Percentiles rank a stretch among this genome's conserved stretches.
Evolutionary conservation across 2,888 invertebrate species (phyloP).

Genomic region (Calliscelio sp.): DNA sequence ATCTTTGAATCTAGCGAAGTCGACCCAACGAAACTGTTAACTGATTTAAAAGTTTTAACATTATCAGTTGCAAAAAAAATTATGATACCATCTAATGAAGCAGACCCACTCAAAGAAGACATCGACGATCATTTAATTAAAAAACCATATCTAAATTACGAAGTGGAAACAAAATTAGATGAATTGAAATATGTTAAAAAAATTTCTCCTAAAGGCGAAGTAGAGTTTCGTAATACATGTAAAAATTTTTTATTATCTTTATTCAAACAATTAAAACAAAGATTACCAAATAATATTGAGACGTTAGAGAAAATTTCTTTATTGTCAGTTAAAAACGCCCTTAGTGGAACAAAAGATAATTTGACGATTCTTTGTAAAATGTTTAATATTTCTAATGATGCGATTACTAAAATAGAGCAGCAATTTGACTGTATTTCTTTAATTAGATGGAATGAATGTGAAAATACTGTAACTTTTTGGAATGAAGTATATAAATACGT

Average conservation of each 20-base stretch:
- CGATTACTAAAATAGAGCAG: slow-evolving; percentile 24
- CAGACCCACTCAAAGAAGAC: slow-evolving; percentile 1
- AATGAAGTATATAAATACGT: slow-evolving; percentile 23
- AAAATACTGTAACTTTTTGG: slow-evolving; percentile 58
- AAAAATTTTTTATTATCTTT: slow-evolving; percentile 4
- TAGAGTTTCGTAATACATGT: neutral
- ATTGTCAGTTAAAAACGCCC: neutral
- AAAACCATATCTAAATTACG: slow-evolving; percentile 17
- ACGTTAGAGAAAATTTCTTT: slow-evolving; percentile 2
- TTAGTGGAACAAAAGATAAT: neutral
- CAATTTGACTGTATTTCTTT: slow-evolving; percentile 10
- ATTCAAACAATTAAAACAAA: slow-evolving; percentile 9
- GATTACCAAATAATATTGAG: slow-evolving; percentile 1
- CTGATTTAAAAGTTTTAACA: slow-evolving; percentile 34
- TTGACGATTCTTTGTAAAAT: neutral
- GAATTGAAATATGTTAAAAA: neutral
- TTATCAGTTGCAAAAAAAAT: slow-evolving; percentile 15
- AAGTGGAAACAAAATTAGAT: slow-evolving; percentile 8
- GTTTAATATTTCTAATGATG: neutral
- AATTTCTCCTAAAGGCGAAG: neutral
- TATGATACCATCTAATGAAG: neutral
- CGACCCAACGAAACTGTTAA: slow-evolving; percentile 55
- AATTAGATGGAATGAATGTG: neutral
- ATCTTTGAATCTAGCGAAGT: slow-evolving; percentile 51
- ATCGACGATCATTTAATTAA: slow-evolving; percentile 1